phyloP scores from a whole-genome alignment of 1,140 invertebrate genomes.

The Oscheius sp. region DNA sequence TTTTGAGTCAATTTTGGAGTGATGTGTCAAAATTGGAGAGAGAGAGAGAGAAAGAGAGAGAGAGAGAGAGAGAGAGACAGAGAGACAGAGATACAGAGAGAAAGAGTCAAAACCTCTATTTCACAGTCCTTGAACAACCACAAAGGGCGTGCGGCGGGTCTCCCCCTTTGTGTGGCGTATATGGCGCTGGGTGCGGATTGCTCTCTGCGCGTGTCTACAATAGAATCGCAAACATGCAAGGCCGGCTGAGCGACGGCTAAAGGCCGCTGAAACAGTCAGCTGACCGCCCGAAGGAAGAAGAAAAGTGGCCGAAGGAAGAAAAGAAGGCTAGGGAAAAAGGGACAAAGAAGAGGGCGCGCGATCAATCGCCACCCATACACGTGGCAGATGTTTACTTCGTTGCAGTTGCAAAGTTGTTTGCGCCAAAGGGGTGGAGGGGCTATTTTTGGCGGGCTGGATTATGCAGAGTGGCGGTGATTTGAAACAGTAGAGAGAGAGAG shows the following conservation, averaged over 20 bases:
- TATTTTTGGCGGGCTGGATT: too few relatives aligned
- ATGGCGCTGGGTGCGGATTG: not conserved
- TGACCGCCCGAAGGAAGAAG: not conserved
- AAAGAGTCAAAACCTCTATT: not conserved
- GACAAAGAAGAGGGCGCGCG: too few relatives aligned
- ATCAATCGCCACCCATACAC: too few relatives aligned
- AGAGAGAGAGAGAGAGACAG: not conserved
- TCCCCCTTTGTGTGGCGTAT: not conserved
- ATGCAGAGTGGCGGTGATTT: too few relatives aligned
- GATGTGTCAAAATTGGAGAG: too few relatives aligned
- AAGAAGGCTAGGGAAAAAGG: too few relatives aligned
- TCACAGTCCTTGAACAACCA: not conserved
- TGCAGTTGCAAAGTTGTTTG: too few relatives aligned
- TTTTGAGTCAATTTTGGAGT: too few relatives aligned
- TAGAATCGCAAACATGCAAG: not conserved
- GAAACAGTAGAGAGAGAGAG: too few relatives aligned
- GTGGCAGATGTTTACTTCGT: too few relatives aligned
- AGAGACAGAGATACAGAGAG: not conserved
- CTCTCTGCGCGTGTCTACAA: not conserved
- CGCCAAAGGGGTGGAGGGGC: too few relatives aligned
- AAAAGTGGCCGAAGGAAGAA: not conserved
- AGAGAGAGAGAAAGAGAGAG: too few relatives aligned
- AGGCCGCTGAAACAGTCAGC: slow-evolving; percentile 3
- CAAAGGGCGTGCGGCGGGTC: not conserved
- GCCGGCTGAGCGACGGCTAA: not conserved